Conservation (phyloP, 2,113 vertebrate genomes). For the Ranitomeya imitator region DNA sequence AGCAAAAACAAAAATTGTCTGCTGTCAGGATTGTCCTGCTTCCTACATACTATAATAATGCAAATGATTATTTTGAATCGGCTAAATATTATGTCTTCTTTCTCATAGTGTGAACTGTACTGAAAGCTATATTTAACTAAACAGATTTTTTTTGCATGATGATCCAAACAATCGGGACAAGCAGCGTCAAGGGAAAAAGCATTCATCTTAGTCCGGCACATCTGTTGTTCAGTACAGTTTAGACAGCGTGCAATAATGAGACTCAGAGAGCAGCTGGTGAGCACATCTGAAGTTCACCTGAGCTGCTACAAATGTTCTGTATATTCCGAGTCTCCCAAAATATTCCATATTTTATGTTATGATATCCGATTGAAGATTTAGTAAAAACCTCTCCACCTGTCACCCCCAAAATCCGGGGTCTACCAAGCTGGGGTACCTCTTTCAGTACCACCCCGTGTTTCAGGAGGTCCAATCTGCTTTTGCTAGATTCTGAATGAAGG, state of each 20-base stretch:
- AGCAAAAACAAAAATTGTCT: not conserved
- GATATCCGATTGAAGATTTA: not conserved
- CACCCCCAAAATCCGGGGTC: too few relatives aligned
- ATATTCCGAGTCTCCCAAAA: not conserved
- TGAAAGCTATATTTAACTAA: not conserved
- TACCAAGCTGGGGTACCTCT: too few relatives aligned
- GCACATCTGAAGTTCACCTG: not conserved
- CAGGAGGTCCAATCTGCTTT: too few relatives aligned
- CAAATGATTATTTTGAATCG: too few relatives aligned
- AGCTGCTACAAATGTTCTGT: not conserved
- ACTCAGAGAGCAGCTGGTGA: not conserved
- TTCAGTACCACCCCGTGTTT: too few relatives aligned
- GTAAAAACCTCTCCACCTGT: too few relatives aligned
- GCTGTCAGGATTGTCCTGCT: not conserved
- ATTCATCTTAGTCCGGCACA: conserved; percentile 1
- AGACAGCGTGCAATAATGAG: not conserved
- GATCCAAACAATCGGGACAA: not conserved
- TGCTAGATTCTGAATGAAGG: too few relatives aligned
- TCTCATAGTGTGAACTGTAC: not conserved
- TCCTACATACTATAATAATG: not conserved
- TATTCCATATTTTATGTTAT: not conserved
- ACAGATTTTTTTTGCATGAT: not conserved
- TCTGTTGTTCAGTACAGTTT: not conserved
- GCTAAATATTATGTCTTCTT: not conserved
- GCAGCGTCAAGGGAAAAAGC: not conserved